Conservation (phyloP, 2,888 invertebrate species). For the Congeria kusceri region DNA sequence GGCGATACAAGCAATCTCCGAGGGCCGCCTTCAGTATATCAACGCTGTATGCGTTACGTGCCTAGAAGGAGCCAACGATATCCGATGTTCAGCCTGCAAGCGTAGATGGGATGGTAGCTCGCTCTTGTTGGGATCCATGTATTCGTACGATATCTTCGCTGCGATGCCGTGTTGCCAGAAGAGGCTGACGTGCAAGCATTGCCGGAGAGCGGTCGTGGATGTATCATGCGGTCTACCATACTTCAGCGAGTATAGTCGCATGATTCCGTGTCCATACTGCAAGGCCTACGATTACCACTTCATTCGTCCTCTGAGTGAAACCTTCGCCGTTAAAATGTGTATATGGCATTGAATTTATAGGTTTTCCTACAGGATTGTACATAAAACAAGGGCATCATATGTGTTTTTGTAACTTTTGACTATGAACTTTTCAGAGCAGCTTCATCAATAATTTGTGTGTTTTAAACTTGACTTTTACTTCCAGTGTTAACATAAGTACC, state of each 20-base stretch:
- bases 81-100: constrained; percentile 82
- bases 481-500: too few relatives aligned
- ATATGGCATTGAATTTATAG: constrained; percentile 73
- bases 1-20: constrained; percentile 85
- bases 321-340: constrained; percentile 76
- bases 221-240: constrained; percentile 93
- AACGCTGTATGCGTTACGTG: constrained; percentile 96
- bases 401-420: constrained; percentile 21
- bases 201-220: constrained; percentile 94
- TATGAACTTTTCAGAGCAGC: too few relatives aligned
- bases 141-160: constrained; percentile 99
- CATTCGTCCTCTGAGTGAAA: constrained; percentile 91
- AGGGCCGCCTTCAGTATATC: constrained; percentile 95
- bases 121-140: constrained; percentile 98
- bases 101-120: constrained; percentile 91
- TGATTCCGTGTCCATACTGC: constrained; percentile 96
- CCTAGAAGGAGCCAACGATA: constrained; percentile 91
- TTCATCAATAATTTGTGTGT: too few relatives aligned
- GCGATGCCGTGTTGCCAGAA: constrained; percentile 98
- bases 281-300: constrained; percentile 96
- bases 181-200: constrained; percentile 96
- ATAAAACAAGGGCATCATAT: constrained; percentile 36
- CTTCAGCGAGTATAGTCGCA: constrained; percentile 95
- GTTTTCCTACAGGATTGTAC: constrained; percentile 7
- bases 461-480: too few relatives aligned